These are phyloP conservation scores for Anastrepha obliqua DNA, from an alignment of 1,140 invertebrate genomes.

Conservation along the genomic window DNA sequence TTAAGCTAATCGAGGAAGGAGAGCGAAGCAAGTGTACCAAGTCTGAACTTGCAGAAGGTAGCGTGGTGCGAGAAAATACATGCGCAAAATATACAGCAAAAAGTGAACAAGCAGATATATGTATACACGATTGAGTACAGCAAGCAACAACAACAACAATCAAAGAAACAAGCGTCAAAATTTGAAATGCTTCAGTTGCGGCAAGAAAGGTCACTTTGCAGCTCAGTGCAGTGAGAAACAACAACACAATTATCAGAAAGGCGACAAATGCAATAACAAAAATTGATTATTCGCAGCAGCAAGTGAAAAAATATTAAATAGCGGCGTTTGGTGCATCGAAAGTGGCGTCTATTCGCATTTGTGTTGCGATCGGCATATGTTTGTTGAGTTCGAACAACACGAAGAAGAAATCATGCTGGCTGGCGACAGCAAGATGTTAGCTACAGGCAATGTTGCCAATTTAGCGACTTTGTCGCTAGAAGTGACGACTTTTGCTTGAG, in stretches of 20 bases:
- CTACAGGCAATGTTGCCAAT: too few species aligned
- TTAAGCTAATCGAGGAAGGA: too few species aligned
- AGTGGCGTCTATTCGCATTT: conserved; percentile 60
- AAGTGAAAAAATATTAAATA: neutral
- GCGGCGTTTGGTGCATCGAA: conserved; percentile 58
- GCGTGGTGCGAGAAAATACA: too few species aligned
- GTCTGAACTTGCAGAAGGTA: too few species aligned
- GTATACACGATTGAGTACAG: neutral
- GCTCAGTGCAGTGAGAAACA: conserved; percentile 40
- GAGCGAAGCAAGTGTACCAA: too few species aligned
- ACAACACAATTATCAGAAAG: neutral
- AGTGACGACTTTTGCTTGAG: too few species aligned
- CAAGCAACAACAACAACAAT: too few species aligned
- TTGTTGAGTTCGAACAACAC: conserved; percentile 40
- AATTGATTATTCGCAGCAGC: neutral
- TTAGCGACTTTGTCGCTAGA: too few species aligned
- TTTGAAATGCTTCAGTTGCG: neutral
- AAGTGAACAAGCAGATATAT: too few species aligned
- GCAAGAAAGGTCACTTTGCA: neutral
- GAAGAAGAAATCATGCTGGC: conserved; percentile 57
- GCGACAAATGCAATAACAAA: neutral
- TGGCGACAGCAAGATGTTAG: conserved; percentile 57
- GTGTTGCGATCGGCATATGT: conserved; percentile 54
- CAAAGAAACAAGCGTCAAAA: too few species aligned
- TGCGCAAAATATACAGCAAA: too few species aligned